Percentiles rank a stretch among this genome's conserved stretches.
Evolutionary conservation across 2,888 invertebrate species (phyloP).

Genomic region (Chouioia cunea): DNA sequence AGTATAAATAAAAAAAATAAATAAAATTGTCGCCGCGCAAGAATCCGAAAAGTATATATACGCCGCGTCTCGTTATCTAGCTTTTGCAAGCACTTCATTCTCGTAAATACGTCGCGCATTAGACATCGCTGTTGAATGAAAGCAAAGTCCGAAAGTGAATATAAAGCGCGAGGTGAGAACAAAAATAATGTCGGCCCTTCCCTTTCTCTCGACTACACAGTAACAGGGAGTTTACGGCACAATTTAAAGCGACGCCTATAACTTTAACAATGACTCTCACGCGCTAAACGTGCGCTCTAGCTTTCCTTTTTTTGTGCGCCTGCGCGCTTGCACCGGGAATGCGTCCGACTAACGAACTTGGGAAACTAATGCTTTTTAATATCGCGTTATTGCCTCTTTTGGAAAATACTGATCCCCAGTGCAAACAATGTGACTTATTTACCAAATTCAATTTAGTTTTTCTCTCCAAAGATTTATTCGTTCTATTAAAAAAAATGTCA

Average conservation of each 20-base stretch:
- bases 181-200: background rate
- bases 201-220: background rate
- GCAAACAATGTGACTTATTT: no score
- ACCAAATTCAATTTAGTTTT: no score
- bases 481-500: no score
- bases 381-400: background rate
- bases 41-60: background rate
- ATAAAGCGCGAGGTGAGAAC: conserved; percentile 11
- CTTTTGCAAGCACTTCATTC: conserved; percentile 4
- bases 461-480: no score
- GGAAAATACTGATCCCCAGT: no score
- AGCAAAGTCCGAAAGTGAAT: conserved; percentile 44
- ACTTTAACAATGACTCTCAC: conserved; percentile 5
- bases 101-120: conserved; percentile 34
- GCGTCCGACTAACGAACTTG: background rate
- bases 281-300: no score
- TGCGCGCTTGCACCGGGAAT: no score
- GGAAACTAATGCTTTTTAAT: conserved; percentile 6
- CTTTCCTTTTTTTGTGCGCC: no score
- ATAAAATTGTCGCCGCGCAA: conserved; percentile 5
- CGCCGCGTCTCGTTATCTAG: conserved; percentile 32
- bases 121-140: conserved; percentile 40
- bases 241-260: conserved; percentile 19
- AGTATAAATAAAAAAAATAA: conserved; percentile 11
- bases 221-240: conserved; percentile 13